These are phyloP conservation scores for Elymnias hypermnestra DNA, from an alignment of 1,140 invertebrate species.

Conservation along the genomic window DNA sequence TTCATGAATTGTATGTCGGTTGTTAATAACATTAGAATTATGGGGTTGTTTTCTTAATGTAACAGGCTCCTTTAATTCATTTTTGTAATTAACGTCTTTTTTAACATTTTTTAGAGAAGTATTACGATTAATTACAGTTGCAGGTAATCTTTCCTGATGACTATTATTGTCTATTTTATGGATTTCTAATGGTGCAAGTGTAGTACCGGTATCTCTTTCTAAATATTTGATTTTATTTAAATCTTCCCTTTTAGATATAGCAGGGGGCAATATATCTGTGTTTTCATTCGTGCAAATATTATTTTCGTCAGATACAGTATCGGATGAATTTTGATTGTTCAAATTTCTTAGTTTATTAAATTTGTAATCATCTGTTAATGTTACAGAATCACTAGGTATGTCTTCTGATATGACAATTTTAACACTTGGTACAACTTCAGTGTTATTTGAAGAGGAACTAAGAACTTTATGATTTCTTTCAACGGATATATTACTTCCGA, in stretches of 20 bases:
- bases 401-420: neutral
- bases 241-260: slow-evolving; percentile 8
- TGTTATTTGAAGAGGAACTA: neutral
- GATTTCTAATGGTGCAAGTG: no score
- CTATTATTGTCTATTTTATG: no score
- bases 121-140: no score
- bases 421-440: neutral
- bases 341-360: slow-evolving; percentile 47
- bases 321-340: no score
- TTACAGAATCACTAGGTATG: slow-evolving; percentile 21
- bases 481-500: neutral
- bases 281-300: neutral
- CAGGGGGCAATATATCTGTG: neutral
- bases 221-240: neutral
- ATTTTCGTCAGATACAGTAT: neutral
- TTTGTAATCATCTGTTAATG: slow-evolving; percentile 63
- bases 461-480: slow-evolving; percentile 17
- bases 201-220: no score
- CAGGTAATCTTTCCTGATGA: no score
- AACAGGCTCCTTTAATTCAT: slow-evolving; percentile 6
- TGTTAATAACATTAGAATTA: slow-evolving; percentile 20
- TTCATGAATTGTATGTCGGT: slow-evolving; percentile 56
- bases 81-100: neutral
- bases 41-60: slow-evolving; percentile 14
- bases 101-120: slow-evolving; percentile 1